Evolutionary conservation across 2,113 vertebrate genomes (phyloP).

Genomic region (Ceyx cyanopectus): DNA sequence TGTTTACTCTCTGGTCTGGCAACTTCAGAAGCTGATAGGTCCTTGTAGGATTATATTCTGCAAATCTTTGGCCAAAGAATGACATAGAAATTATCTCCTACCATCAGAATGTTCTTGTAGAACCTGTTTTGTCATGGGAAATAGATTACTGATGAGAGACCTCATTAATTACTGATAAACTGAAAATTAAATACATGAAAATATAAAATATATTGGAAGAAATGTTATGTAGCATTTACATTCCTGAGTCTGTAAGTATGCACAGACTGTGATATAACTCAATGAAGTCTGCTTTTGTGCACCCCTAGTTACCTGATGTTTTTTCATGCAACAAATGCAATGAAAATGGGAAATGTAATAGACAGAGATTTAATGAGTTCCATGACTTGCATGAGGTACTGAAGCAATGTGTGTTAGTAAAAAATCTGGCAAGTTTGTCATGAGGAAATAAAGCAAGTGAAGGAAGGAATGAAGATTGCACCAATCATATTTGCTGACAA

Average conservation of each 20-base stretch:
- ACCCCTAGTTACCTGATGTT: background rate
- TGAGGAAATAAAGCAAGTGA: background rate
- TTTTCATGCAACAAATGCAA: background rate
- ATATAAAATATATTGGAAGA: background rate
- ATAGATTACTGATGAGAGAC: background rate
- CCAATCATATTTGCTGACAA: background rate
- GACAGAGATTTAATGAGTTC: background rate
- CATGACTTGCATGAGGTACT: background rate
- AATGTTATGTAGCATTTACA: background rate
- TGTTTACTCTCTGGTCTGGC: background rate
- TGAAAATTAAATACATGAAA: background rate
- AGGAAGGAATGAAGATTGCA: background rate
- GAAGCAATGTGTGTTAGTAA: background rate
- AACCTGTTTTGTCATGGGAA: background rate
- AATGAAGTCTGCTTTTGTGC: background rate
- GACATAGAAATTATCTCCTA: background rate
- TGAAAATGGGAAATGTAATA: background rate
- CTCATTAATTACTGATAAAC: background rate
- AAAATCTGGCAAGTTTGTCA: background rate
- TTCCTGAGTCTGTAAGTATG: background rate
- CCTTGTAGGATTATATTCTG: background rate
- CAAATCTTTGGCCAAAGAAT: background rate
- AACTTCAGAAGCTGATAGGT: background rate
- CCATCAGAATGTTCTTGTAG: background rate
- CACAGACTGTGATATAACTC: background rate